phyloP scores from a whole-genome alignment of 1,140 invertebrate genomes.

The Mizuhopecten yessoensis region DNA sequence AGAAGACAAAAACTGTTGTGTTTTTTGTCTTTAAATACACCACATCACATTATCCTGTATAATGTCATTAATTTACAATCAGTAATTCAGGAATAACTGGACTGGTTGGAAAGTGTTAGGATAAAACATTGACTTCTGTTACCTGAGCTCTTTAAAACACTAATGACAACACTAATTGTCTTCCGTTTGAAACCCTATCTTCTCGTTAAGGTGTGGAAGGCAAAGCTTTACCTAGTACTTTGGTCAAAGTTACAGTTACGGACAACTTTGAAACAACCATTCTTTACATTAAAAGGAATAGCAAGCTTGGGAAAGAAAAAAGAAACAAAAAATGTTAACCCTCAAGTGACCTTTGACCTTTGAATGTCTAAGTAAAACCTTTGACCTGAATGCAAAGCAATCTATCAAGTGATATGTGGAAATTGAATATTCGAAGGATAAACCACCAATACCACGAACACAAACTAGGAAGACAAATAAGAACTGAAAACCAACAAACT shows the following conservation, averaged over 20 bases:
- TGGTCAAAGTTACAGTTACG: no score
- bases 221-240: no score
- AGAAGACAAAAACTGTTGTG: neutral
- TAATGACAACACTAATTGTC: neutral
- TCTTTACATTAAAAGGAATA: neutral
- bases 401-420: neutral
- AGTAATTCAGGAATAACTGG: neutral
- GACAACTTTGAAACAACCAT: neutral
- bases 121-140: neutral
- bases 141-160: no score
- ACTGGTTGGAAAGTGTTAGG: neutral
- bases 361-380: neutral
- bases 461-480: neutral
- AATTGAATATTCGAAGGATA: neutral
- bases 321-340: no score
- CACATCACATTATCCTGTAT: conserved; percentile 13
- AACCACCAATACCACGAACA: neutral
- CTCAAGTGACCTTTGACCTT: no score
- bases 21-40: neutral
- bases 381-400: neutral
- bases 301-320: no score
- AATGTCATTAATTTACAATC: neutral
- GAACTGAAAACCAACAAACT: neutral
- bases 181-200: neutral
- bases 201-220: no score